These are phyloP conservation scores for Chanos chanos DNA, from an alignment of 2,797 vertebrate genomes.

Conservation along the genomic window DNA sequence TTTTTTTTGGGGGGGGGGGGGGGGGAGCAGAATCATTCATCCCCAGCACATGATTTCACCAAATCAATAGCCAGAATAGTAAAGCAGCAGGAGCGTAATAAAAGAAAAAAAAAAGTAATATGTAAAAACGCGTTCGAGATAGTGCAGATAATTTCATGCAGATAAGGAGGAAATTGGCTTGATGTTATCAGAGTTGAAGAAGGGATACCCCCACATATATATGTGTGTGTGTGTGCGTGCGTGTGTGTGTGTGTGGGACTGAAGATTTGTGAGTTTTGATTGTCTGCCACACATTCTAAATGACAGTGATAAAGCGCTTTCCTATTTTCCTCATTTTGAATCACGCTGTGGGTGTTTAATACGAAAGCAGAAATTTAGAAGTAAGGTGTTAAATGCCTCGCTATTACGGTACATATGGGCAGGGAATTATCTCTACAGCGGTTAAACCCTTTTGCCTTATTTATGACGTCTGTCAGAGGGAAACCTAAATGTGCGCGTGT, in stretches of 20 bases:
- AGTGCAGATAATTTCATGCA: conserved; percentile 55
- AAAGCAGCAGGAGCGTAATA: conserved; percentile 19
- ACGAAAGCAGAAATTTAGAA: conserved; percentile 58
- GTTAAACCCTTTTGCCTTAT: conserved; percentile 50
- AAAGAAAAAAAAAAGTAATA: conserved; percentile 23
- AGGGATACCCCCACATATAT: conserved; percentile 47
- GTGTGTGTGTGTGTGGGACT: conserved; percentile 39
- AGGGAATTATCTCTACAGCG: conserved; percentile 54
- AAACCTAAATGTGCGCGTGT: not conserved
- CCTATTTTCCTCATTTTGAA: too few species aligned
- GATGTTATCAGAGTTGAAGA: conserved; percentile 60
- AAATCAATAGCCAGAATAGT: conserved; percentile 34
- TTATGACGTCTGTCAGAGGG: conserved; percentile 45
- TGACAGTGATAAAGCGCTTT: too few species aligned
- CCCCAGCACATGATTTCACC: not conserved
- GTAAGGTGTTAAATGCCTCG: conserved; percentile 61
- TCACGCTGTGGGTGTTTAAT: conserved; percentile 53
- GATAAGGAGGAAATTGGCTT: conserved; percentile 63
- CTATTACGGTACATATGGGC: conserved; percentile 47
- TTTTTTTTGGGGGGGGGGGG: not conserved
- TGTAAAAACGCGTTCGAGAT: conserved; percentile 31
- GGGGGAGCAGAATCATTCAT: not conserved
- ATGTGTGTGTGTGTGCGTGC: not conserved
- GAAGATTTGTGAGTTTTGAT: too few species aligned
- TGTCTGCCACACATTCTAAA: too few species aligned